Evolutionary conservation across 2,797 vertebrate species (phyloP), one percentile per base, ranked within the genome.

Genomic region (Eleutherodactylus coqui): DNA sequence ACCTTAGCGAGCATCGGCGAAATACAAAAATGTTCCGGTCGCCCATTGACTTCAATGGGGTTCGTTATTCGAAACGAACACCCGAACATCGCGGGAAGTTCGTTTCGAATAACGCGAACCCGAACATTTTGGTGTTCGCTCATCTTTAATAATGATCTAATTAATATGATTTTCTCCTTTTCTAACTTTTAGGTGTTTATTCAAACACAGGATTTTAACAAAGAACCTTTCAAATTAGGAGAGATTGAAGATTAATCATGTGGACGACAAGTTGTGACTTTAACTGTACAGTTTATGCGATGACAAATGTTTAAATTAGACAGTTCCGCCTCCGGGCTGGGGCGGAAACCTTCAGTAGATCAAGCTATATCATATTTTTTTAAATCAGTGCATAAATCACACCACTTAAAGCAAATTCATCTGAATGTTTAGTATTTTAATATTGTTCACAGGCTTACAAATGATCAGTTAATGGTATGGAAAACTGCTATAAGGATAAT

Each of bases 201-300:
- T 79, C 5, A 78, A 45, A 69, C 55, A 14, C 17, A 70, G 60
- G 5, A 32, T 29, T 27, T 29, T 41, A 88, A 92, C 90, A 89
- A 91, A 91, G 43, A 72, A 90, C 89, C 82, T 89, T 93, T 92
- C 90, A 89, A 91, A 89, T 88, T 89, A 90, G 91, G 90, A 76
- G 79, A 90, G 29, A 85, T 90, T 79, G 53, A 89, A 85, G 89
- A 91, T 92, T 92, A 93, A 89, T 89, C 91, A 89, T 89, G 88
- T 89, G 88, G 90, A 89, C 87, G 87, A 90, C 88, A 91, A 92
- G 91, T 89, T 91, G 85, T 87, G 86, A 90, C 90, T 93, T 82
- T 88, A 88, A 89, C 62, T 85, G 13, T 87, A 78, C 58, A 89
- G 90, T 89, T 92, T 90, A 91, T 89, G 86, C 88, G 73, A 84